These are phyloP conservation scores for Equus quagga DNA, from an alignment of 2,113 vertebrate species.

Conservation along the genomic window DNA sequence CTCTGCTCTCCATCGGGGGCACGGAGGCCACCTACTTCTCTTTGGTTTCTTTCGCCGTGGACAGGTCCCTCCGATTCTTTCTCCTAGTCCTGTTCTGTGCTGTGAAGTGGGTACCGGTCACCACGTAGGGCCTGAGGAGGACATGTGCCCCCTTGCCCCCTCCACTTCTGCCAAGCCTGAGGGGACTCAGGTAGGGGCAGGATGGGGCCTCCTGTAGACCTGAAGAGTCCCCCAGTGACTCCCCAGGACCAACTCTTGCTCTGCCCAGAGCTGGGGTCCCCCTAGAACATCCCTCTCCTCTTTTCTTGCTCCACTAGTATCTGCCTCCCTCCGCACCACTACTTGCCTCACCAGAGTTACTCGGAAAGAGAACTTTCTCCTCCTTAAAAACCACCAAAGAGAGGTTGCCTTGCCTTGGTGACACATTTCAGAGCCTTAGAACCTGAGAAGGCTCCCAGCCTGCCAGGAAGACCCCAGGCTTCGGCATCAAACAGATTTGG, in stretches of 20 bases:
- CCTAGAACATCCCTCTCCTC: background rate
- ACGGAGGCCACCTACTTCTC: background rate
- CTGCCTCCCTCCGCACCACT: background rate
- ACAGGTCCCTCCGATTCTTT: background rate
- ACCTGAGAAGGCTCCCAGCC: background rate
- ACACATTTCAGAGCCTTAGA: background rate
- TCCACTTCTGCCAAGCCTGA: background rate
- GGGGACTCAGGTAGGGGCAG: background rate
- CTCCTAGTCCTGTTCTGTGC: background rate
- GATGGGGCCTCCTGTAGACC: background rate
- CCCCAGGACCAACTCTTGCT: background rate
- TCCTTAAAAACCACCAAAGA: background rate
- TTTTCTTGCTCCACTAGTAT: background rate
- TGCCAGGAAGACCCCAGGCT: background rate
- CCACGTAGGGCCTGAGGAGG: background rate
- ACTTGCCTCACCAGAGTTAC: background rate
- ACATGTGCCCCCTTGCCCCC: background rate
- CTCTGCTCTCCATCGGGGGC: background rate
- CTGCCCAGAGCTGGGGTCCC: background rate
- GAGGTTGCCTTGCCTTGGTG: background rate
- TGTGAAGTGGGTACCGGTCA: background rate
- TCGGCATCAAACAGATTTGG: background rate
- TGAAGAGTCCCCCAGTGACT: background rate
- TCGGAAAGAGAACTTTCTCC: constrained; percentile 11
- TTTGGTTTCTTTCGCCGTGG: background rate